phyloP scores from a whole-genome alignment of 2,888 invertebrate genomes.

The Lomographa bimaculata region DNA sequence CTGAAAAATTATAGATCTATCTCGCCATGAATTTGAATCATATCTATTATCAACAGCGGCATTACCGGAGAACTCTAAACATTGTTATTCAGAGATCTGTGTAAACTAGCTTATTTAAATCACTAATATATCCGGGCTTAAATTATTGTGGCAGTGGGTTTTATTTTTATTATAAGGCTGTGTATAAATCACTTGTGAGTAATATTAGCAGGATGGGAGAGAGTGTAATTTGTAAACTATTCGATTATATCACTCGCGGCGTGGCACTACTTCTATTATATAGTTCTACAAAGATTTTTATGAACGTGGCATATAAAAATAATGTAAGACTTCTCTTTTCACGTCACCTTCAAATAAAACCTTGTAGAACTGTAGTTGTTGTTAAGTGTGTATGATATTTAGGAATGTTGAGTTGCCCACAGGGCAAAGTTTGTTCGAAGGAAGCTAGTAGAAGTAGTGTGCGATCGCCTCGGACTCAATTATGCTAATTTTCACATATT shows the following conservation, averaged over 20 bases:
- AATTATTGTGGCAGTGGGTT: slow-evolving; percentile 67
- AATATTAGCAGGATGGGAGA: slow-evolving; percentile 51
- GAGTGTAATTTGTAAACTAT: slow-evolving; percentile 32
- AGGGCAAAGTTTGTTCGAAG: slow-evolving; percentile 58
- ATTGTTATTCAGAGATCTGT: slow-evolving; percentile 3
- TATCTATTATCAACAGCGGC: no score
- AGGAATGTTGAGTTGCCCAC: slow-evolving; percentile 59
- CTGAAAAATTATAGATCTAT: no score
- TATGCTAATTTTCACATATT: slow-evolving; percentile 76
- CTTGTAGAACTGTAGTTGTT: no score
- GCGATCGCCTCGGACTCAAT: slow-evolving; percentile 55
- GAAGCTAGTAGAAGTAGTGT: slow-evolving; percentile 58
- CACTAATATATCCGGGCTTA: slow-evolving; percentile 53
- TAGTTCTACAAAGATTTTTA: no score
- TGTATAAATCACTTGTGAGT: slow-evolving; percentile 70
- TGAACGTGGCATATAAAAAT: no score
- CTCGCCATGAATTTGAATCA: no score
- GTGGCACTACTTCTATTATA: slow-evolving; percentile 55
- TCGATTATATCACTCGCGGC: slow-evolving; percentile 30
- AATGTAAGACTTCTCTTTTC: no score
- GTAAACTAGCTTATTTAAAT: slow-evolving; percentile 39
- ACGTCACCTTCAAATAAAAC: no score
- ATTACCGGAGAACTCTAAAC: no score
- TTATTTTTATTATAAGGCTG: slow-evolving; percentile 71
- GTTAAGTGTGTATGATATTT: slow-evolving; percentile 53